Conservation (phyloP, 1,140 invertebrate genomes). For the Drosophila pruinosa region DNA sequence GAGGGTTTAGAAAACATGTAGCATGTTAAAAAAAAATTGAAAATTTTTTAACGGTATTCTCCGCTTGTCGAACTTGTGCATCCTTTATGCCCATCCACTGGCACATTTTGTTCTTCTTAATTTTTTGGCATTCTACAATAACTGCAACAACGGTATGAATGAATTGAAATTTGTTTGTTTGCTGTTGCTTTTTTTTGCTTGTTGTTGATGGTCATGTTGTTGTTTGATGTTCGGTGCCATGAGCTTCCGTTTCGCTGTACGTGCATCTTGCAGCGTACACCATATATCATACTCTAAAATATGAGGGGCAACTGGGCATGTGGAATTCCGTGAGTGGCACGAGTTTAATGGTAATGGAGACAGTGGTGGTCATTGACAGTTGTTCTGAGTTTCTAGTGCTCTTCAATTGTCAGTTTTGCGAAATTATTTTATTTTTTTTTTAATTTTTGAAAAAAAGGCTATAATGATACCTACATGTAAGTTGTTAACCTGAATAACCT, state of each 20-base stretch:
- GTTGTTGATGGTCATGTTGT: constrained; percentile 51
- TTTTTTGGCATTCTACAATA: constrained; percentile 28
- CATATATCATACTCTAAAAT: neutral
- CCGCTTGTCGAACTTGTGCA: constrained; percentile 53
- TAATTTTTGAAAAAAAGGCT: too few species aligned
- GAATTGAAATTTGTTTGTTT: constrained; percentile 72
- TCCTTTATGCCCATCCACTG: constrained; percentile 6
- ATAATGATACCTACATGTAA: too few species aligned
- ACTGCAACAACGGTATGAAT: constrained; percentile 45
- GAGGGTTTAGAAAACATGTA: constrained; percentile 77
- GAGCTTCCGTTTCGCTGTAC: constrained; percentile 44
- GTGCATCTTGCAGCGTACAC: constrained; percentile 42
- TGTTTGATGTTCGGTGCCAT: constrained; percentile 74
- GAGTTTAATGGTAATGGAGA: neutral
- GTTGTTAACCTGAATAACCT: too few species aligned
- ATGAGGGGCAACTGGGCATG: neutral
- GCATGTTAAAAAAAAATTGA: constrained; percentile 6
- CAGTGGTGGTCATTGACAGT: too few species aligned
- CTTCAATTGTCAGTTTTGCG: neutral
- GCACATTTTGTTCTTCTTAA: constrained; percentile 29
- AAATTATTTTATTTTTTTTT: too few species aligned
- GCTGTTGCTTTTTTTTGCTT: constrained; percentile 24
- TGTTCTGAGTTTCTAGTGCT: neutral
- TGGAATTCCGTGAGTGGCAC: neutral
- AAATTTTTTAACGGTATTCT: constrained; percentile 54